Evolutionary conservation across 1,140 invertebrate genomes (phyloP).

Genomic region (Trichogramma pretiosum): DNA sequence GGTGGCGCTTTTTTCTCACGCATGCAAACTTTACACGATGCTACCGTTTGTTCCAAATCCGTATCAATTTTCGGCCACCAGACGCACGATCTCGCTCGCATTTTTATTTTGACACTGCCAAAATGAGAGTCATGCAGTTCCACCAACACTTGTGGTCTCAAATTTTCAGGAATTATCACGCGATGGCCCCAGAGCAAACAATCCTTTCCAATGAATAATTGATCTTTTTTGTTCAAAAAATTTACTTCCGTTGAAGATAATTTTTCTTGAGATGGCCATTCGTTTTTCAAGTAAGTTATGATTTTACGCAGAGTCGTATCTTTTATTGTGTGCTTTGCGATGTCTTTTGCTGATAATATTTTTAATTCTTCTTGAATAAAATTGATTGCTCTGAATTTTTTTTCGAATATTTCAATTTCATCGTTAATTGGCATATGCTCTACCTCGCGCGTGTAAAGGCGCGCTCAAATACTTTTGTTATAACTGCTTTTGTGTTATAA

Average conservation of each 20-base stretch:
- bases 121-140: constrained; percentile 36
- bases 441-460: no score
- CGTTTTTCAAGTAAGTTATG: no score
- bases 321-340: not conserved
- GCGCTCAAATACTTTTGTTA: no score
- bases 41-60: constrained; percentile 30
- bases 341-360: not conserved
- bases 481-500: no score
- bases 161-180: constrained; percentile 33
- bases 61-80: constrained; percentile 42
- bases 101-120: constrained; percentile 41
- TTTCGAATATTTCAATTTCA: no score
- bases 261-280: not conserved
- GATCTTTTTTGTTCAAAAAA: not conserved
- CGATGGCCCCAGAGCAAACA: constrained; percentile 26
- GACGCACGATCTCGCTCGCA: constrained; percentile 32
- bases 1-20: constrained; percentile 20
- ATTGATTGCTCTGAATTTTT: no score
- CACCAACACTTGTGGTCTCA: constrained; percentile 22
- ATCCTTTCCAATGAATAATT: constrained; percentile 1
- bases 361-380: not conserved
- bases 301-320: not conserved
- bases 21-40: constrained; percentile 24
- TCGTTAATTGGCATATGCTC: no score
- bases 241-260: not conserved